A percentile compares a stretch with the other conserved stretches of the same genome.
Conservation (phyloP, 2,888 invertebrate genomes). For the Thereva unica region DNA sequence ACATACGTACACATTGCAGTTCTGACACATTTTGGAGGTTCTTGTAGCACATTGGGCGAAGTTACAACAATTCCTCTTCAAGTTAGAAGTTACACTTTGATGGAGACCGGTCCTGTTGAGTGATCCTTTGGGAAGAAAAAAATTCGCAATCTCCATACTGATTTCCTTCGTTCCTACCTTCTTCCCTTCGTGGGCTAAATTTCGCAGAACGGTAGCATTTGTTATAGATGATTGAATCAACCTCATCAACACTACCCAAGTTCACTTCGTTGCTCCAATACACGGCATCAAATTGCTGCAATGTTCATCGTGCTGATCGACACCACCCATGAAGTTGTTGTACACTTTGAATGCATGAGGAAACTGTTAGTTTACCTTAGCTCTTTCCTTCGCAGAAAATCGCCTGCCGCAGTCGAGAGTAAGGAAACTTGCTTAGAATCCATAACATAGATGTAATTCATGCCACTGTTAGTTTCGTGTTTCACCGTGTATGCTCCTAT, state of each 20-base stretch:
- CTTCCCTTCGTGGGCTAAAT: constrained; percentile 1
- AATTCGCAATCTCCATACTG: constrained; percentile 7
- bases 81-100: too few species aligned
- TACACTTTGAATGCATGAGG: constrained; percentile 4
- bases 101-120: too few species aligned
- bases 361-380: too few species aligned
- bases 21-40: too few species aligned
- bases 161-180: neutral
- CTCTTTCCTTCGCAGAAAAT: too few species aligned
- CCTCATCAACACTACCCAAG: neutral
- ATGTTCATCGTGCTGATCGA: constrained; percentile 2
- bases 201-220: neutral
- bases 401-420: constrained; percentile 2
- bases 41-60: too few species aligned
- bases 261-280: neutral
- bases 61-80: too few species aligned
- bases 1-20: too few species aligned
- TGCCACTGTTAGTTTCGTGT: constrained; percentile 5
- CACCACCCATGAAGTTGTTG: constrained; percentile 7
- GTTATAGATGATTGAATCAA: constrained; percentile 1
- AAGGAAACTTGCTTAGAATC: constrained; percentile 7
- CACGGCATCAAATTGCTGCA: neutral
- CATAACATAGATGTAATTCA: constrained; percentile 1
- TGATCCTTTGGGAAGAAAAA: constrained; percentile 8
- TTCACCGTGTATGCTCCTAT: neutral